Evolutionary conservation across 2,113 vertebrate genomes (phyloP).

Genomic region (Chloebia gouldiae): DNA sequence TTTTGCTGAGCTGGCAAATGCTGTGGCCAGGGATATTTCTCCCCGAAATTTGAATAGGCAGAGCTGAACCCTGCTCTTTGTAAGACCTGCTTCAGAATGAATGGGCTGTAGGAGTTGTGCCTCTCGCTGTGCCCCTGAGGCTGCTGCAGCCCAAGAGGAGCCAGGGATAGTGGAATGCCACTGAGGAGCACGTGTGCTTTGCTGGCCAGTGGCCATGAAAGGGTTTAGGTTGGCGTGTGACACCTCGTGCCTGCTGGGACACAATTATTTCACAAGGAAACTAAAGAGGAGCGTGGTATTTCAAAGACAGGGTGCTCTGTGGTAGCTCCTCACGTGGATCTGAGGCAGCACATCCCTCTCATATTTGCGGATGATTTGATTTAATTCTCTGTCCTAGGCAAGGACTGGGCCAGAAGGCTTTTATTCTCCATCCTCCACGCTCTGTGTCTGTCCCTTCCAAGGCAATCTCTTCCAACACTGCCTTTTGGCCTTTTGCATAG

Average conservation of each 20-base stretch:
- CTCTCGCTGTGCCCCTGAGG: neutral
- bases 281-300: neutral
- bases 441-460: neutral
- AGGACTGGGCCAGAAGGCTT: neutral
- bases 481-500: neutral
- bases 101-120: fast-evolving
- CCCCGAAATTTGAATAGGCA: neutral
- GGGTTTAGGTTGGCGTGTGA: neutral
- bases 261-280: neutral
- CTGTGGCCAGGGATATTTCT: neutral
- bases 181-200: neutral
- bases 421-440: neutral
- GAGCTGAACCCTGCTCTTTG: neutral
- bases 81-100: fast-evolving
- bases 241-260: neutral
- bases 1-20: neutral
- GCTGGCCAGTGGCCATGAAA: neutral
- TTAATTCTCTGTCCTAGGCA: neutral
- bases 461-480: neutral
- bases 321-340: fast-evolving
- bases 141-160: neutral
- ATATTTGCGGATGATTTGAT: neutral
- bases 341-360: neutral
- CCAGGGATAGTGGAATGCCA: fast-evolving
- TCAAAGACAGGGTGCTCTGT: neutral